These are phyloP conservation scores for Pteropus rufus DNA, from an alignment of 2,797 vertebrate species.

Conservation along the genomic window DNA sequence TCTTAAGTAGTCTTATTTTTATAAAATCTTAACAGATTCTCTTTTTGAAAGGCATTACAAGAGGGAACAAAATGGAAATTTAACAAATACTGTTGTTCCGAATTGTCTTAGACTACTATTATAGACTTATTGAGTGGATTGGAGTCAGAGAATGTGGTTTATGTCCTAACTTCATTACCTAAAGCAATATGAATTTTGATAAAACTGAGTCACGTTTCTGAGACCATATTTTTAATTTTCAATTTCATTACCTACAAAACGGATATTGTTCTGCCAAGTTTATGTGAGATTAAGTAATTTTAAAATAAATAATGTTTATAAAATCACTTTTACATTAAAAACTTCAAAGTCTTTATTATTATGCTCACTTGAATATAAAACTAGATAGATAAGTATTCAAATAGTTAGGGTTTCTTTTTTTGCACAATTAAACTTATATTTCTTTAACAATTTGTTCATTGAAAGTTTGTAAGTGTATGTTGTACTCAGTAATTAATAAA, in stretches of 20 bases:
- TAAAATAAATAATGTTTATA: neutral
- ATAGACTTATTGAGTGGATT: neutral
- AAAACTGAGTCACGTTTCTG: neutral
- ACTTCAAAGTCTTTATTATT: neutral
- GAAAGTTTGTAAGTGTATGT: neutral
- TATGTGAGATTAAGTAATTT: neutral
- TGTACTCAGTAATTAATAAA: neutral
- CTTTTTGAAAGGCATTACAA: neutral
- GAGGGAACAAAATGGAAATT: neutral
- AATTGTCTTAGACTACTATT: neutral
- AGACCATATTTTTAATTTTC: neutral
- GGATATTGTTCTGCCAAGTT: neutral
- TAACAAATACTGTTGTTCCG: neutral
- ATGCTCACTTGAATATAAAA: neutral
- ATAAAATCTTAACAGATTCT: neutral
- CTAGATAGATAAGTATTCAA: neutral
- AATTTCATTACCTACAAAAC: neutral
- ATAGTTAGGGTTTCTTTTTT: neutral
- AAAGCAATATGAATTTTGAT: neutral
- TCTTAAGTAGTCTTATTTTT: neutral
- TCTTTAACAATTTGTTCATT: slow-evolving; percentile 27
- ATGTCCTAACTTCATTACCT: neutral
- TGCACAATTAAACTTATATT: neutral
- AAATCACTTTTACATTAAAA: neutral
- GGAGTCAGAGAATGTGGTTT: neutral